Evolutionary conservation across 2,888 invertebrate genomes (phyloP).

Genomic region (Dasysyrphus albostriatus): DNA sequence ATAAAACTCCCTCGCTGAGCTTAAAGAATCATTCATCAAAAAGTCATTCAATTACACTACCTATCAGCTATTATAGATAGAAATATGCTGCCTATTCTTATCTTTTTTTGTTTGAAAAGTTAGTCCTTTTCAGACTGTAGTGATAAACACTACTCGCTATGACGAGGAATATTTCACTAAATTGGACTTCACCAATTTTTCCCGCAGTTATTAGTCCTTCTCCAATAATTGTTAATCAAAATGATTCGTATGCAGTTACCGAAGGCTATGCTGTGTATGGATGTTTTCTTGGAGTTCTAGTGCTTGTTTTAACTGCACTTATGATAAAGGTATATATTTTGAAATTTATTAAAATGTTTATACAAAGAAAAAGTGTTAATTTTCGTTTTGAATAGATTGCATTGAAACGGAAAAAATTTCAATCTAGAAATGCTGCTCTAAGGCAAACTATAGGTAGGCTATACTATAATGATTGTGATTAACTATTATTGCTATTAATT

Average conservation of each 20-base stretch:
- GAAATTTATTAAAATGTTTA: too few relatives aligned
- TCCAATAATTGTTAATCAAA: not conserved
- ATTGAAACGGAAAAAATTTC: not conserved
- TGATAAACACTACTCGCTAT: constrained; percentile 1
- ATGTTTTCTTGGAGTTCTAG: constrained; percentile 16
- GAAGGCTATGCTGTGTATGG: constrained; percentile 9
- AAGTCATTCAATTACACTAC: not conserved
- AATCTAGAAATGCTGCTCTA: not conserved
- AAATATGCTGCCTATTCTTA: constrained; percentile 7
- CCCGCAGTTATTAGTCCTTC: not conserved
- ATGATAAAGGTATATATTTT: constrained; percentile 1
- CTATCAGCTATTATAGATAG: constrained; percentile 1
- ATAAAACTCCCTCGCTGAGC: not conserved
- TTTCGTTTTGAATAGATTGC: constrained; percentile 8
- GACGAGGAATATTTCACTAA: not conserved
- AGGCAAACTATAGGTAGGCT: constrained; percentile 24
- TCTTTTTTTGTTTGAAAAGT: not conserved
- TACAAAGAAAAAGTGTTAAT: not conserved
- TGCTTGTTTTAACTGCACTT: constrained; percentile 15
- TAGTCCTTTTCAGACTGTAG: constrained; percentile 17
- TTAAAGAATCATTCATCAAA: constrained; percentile 18
- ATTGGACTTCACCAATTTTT: constrained; percentile 4
- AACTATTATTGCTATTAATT: not conserved
- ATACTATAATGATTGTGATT: not conserved
- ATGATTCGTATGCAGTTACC: not conserved